phyloP scores from a whole-genome alignment of 1,140 invertebrate genomes.

The Drosophila triauraria region DNA sequence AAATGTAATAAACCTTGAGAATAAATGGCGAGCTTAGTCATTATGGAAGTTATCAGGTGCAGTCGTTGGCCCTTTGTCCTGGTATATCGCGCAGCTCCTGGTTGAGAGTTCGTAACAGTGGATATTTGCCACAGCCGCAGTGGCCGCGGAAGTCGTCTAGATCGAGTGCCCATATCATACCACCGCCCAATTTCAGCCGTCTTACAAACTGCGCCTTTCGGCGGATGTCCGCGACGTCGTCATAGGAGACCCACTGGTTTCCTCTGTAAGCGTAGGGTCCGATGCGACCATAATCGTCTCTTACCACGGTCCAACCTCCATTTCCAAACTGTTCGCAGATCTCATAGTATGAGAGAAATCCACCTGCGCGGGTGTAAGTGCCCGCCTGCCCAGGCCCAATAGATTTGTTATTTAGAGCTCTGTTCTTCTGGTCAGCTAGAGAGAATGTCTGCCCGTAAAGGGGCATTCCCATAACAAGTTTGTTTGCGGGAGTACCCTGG shows the following conservation, averaged over 20 bases:
- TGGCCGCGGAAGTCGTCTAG: conserved; percentile 91
- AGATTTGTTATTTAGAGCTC: conserved; percentile 89
- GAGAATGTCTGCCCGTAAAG: conserved; percentile 94
- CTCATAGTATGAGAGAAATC: conserved; percentile 95
- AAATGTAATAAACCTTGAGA: neutral
- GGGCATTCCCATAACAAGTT: conserved; percentile 93
- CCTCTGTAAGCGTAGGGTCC: conserved; percentile 91
- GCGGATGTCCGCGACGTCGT: conserved; percentile 89
- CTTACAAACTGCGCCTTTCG: conserved; percentile 87
- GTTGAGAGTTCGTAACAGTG: conserved; percentile 87
- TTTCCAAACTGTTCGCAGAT: conserved; percentile 88
- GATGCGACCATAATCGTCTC: conserved; percentile 88
- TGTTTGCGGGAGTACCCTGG: conserved; percentile 90
- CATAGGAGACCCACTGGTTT: conserved; percentile 93
- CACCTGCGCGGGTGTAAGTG: conserved; percentile 91
- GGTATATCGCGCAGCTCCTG: conserved; percentile 86
- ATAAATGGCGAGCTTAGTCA: neutral
- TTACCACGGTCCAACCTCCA: conserved; percentile 88
- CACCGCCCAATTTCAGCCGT: conserved; percentile 89
- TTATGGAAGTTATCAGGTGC: conserved; percentile 62
- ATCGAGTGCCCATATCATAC: conserved; percentile 92
- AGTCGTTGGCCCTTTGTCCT: conserved; percentile 84
- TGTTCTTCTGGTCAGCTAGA: conserved; percentile 87
- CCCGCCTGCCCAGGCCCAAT: conserved; percentile 92
- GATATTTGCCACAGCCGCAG: conserved; percentile 88